Evolutionary conservation across 2,888 invertebrate genomes (phyloP).

Genomic region (Drosophila siamana): DNA sequence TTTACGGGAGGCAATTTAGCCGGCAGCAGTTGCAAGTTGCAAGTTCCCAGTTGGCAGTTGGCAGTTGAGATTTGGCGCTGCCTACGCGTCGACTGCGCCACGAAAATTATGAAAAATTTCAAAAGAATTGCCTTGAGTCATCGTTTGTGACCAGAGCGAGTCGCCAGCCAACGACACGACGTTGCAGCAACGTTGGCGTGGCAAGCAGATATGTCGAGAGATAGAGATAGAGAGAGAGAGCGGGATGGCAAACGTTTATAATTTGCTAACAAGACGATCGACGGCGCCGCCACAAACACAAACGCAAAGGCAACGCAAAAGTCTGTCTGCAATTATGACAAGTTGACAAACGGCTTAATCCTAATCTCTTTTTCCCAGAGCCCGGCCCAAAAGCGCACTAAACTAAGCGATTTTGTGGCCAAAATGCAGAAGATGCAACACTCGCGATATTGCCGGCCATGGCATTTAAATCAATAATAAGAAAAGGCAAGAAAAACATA

Average conservation of each 20-base stretch:
- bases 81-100: slow-evolving; percentile 63
- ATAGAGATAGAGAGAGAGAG: neutral
- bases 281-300: slow-evolving; percentile 76
- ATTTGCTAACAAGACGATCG: slow-evolving; percentile 78
- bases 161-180: slow-evolving; percentile 38
- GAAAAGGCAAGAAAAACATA: no score
- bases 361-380: slow-evolving; percentile 71
- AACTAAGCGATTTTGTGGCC: slow-evolving; percentile 58
- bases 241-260: slow-evolving; percentile 57
- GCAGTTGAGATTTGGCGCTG: slow-evolving; percentile 58
- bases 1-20: slow-evolving; percentile 31
- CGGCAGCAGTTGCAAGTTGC: slow-evolving; percentile 37
- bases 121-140: slow-evolving; percentile 78
- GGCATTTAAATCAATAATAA: slow-evolving; percentile 79
- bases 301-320: slow-evolving; percentile 7
- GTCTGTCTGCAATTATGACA: slow-evolving; percentile 74
- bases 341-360: slow-evolving; percentile 81
- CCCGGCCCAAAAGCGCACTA: slow-evolving; percentile 30
- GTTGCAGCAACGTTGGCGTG: slow-evolving; percentile 62
- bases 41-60: no score
- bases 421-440: slow-evolving; percentile 38
- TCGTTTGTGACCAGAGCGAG: no score
- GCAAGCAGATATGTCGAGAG: slow-evolving; percentile 27
- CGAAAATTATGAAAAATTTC: slow-evolving; percentile 70
- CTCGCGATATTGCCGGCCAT: slow-evolving; percentile 9